phyloP scores from a whole-genome alignment of 2,888 invertebrate species.

The Dyspetes luteomarginatus region DNA sequence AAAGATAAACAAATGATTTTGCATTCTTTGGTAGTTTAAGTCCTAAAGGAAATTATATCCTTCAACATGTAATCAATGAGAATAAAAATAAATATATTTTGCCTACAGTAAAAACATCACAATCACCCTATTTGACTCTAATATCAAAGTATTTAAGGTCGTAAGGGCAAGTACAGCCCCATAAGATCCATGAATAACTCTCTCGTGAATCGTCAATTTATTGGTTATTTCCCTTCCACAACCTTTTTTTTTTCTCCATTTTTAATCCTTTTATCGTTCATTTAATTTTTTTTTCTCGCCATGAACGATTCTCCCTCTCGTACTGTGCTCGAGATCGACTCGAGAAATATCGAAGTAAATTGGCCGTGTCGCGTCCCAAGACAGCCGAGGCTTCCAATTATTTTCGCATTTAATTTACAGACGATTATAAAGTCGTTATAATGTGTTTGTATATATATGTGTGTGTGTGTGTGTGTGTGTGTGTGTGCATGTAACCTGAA shows the following conservation, averaged over 20 bases:
- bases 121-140: no score
- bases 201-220: constrained; percentile 77
- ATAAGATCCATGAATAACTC: constrained; percentile 72
- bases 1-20: no score
- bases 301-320: constrained; percentile 4
- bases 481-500: not conserved
- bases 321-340: constrained; percentile 29
- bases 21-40: no score
- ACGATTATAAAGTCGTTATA: constrained; percentile 66
- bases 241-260: constrained; percentile 30
- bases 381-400: constrained; percentile 62
- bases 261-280: constrained; percentile 49
- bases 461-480: no score
- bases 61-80: no score
- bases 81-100: no score
- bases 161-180: not conserved
- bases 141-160: not conserved
- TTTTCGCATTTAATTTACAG: constrained; percentile 67
- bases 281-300: constrained; percentile 38
- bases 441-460: constrained; percentile 15
- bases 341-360: constrained; percentile 76
- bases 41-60: no score
- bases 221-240: constrained; percentile 67
- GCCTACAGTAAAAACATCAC: no score
- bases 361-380: constrained; percentile 69